Conservation (phyloP, 2,888 invertebrate genomes). For the Noctua janthina region DNA sequence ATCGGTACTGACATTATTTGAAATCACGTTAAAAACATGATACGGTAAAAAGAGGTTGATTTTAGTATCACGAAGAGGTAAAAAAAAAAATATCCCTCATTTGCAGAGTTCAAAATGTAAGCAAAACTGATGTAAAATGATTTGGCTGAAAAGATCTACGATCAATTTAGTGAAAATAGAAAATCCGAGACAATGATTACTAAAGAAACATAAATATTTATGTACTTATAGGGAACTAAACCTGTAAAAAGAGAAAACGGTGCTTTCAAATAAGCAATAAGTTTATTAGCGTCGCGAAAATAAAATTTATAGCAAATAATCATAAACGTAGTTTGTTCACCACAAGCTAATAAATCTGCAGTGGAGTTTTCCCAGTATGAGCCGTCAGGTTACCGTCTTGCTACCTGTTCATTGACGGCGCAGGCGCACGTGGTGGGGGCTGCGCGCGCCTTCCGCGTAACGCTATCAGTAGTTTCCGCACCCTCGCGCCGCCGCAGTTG, state of each 20-base stretch:
- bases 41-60: neutral
- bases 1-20: constrained; percentile 54
- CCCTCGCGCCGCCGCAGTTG: constrained; percentile 88
- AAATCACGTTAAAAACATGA: constrained; percentile 33
- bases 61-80: neutral
- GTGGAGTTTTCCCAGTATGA: constrained; percentile 71
- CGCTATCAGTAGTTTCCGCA: constrained; percentile 90
- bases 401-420: constrained; percentile 87
- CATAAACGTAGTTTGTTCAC: constrained; percentile 52
- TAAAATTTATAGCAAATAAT: constrained; percentile 41
- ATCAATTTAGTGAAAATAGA: constrained; percentile 12
- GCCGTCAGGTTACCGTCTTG: constrained; percentile 80
- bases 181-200: constrained; percentile 3
- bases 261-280: constrained; percentile 30
- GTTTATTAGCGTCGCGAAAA: constrained; percentile 18
- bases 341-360: constrained; percentile 65
- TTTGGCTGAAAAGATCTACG: neutral
- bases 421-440: constrained; percentile 84
- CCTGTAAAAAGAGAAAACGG: constrained; percentile 27
- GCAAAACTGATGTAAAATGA: neutral
- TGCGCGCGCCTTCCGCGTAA: constrained; percentile 89
- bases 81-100: neutral
- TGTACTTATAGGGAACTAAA: neutral
- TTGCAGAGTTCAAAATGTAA: neutral
- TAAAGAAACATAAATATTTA: neutral